Evolutionary conservation across 2,797 vertebrate species (phyloP), one percentile per base, ranked within the genome.

Genomic region (Sebastes nivosus): DNA sequence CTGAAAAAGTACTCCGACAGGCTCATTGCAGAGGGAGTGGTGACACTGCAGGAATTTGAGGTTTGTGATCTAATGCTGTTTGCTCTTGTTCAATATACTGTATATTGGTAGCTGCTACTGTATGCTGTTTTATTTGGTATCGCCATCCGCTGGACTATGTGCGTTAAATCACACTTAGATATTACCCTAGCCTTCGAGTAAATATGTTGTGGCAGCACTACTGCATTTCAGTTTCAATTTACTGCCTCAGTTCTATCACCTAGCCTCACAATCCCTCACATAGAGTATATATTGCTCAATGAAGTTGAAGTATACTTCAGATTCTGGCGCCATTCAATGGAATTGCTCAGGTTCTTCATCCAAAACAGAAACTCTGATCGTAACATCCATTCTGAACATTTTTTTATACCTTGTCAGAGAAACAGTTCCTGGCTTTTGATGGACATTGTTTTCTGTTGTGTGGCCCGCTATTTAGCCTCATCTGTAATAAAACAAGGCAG

Each of bases 1-100:
- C 92, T 98, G 68, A 97, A 97, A 90, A 98, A 98, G 84, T 98
- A 97, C 0, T 96, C 97, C 0, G 96, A 98, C 87, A 95, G 95
- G 79, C 95, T 98, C 12, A 97, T 97, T 70, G 95, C 96, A 0
- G 96, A 98, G 81, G 96, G 97, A 4, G 97, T 97, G 72, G 97
- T 98, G 80, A 97, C 96, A 50, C 97, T 98, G 90, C 97, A 93
- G 0, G 97, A 98, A 86, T 98, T 96, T 4, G 96, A 98, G 97
- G 97, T 98, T 65, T 86, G 79, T 88, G 68, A 77, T 82, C 55
- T 75, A 71, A 72, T 32, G 76, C 76, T 8, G 59, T 84, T 88
- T 84, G 73, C 69, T 72, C 57, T 72, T 75, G 58, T 81, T 86
- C 77, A 84, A 86, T 83, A 79, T 84, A 80, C 84, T 72, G 83